Conservation (phyloP, 2,888 invertebrate species). For the Metallyticus violacea region DNA sequence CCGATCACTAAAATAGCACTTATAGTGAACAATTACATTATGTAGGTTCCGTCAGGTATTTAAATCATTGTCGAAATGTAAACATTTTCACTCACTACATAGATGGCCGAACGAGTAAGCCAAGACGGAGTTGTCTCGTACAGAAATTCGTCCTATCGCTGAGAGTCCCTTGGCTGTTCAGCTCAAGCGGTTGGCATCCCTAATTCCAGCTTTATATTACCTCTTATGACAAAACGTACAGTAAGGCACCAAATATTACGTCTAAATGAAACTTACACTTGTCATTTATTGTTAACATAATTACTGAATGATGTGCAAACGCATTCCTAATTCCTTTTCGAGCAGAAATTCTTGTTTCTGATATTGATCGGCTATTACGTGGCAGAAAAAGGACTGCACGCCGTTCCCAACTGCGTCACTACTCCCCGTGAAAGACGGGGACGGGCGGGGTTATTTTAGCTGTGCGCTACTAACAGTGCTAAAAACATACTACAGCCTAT, state of each 20-base stretch:
- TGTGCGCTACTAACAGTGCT: neutral
- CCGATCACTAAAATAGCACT: neutral
- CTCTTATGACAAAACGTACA: neutral
- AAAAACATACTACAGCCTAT: neutral
- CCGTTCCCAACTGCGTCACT: conserved; percentile 21
- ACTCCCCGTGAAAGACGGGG: conserved; percentile 24
- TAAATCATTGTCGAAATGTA: neutral
- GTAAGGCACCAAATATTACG: neutral
- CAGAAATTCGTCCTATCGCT: conserved; percentile 31
- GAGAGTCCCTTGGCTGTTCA: conserved; percentile 30
- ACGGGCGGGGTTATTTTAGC: conserved; percentile 35
- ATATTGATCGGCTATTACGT: conserved; percentile 35
- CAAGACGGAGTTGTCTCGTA: conserved; percentile 34
- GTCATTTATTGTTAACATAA: neutral
- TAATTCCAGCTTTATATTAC: neutral
- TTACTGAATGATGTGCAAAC: neutral
- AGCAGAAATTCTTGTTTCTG: neutral
- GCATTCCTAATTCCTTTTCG: neutral
- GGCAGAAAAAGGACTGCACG: conserved; percentile 30
- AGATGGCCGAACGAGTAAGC: conserved; percentile 35
- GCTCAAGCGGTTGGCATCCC: conserved; percentile 17
- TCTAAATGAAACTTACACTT: neutral
- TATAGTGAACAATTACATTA: neutral
- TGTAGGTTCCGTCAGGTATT: neutral
- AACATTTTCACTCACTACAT: conserved; percentile 30